phyloP scores from a whole-genome alignment of 2,113 vertebrate genomes.

The Erpornis zantholeuca region DNA sequence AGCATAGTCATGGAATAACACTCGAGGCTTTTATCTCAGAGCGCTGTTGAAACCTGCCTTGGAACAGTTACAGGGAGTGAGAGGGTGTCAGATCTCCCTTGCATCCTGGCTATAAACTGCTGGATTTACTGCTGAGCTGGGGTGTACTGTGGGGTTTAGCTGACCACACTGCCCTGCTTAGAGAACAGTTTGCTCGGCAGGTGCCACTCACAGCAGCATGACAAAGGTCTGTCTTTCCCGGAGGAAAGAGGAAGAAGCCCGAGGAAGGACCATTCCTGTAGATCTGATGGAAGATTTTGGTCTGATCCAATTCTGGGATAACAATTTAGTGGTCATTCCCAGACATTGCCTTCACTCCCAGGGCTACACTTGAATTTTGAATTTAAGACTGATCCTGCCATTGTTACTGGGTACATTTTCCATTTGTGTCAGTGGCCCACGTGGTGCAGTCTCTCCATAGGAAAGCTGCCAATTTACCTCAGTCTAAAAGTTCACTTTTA shows the following conservation, averaged over 20 bases:
- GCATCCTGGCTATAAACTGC: not conserved
- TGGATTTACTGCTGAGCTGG: not conserved
- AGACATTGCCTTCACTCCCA: not conserved
- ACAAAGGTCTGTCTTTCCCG: not conserved
- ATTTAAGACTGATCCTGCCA: not conserved
- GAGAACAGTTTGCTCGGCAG: not conserved
- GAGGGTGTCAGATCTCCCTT: not conserved
- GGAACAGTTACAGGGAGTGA: not conserved
- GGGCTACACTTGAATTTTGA: not conserved
- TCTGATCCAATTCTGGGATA: not conserved
- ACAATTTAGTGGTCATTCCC: not conserved
- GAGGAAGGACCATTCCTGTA: not conserved
- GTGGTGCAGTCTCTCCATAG: not conserved
- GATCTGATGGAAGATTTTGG: not conserved
- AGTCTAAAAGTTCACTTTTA: not conserved
- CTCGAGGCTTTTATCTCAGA: not conserved
- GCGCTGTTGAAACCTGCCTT: fast-evolving
- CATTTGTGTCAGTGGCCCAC: not conserved
- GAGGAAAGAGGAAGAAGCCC: too few species aligned
- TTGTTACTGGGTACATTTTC: not conserved
- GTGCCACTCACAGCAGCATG: not conserved
- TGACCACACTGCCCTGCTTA: not conserved
- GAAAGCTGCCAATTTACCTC: not conserved
- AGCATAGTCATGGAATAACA: not conserved
- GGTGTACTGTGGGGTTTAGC: not conserved